Percentiles rank a stretch among this genome's conserved stretches.
phyloP scores from a whole-genome alignment of 2,888 invertebrate species.

The Agrotis clavis region DNA sequence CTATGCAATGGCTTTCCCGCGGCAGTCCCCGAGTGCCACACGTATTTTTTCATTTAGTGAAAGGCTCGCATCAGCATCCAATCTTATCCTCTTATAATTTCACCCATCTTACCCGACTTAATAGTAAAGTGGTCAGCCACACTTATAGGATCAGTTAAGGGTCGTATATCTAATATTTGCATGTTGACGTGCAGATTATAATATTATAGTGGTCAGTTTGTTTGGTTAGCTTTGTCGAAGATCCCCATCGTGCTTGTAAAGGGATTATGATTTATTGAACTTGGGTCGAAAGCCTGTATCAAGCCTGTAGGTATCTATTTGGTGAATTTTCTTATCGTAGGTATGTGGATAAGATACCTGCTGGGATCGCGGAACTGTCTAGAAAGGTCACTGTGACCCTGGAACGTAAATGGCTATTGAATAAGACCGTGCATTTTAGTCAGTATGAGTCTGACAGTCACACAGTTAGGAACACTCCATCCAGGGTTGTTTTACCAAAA shows the following conservation, averaged over 20 bases:
- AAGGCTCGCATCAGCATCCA: neutral
- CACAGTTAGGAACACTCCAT: too few relatives aligned
- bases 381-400: too few relatives aligned
- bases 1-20: too few relatives aligned
- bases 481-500: too few relatives aligned
- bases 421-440: too few relatives aligned
- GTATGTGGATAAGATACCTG: too few relatives aligned
- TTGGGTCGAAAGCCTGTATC: neutral
- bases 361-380: too few relatives aligned
- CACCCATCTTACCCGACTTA: slow-evolving; percentile 39
- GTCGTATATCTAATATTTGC: slow-evolving; percentile 76
- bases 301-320: too few relatives aligned
- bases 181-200: slow-evolving; percentile 77
- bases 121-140: slow-evolving; percentile 54
- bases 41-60: too few relatives aligned
- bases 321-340: slow-evolving; percentile 1
- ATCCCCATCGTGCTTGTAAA: slow-evolving; percentile 55
- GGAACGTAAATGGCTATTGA: too few relatives aligned
- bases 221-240: slow-evolving; percentile 56
- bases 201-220: slow-evolving; percentile 81
- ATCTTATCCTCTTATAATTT: neutral
- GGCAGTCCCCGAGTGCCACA: too few relatives aligned
- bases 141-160: slow-evolving; percentile 61
- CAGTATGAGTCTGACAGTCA: too few relatives aligned
- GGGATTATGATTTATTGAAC: slow-evolving; percentile 33